phyloP scores from a whole-genome alignment of 2,113 vertebrate genomes.

The Perca flavescens region DNA sequence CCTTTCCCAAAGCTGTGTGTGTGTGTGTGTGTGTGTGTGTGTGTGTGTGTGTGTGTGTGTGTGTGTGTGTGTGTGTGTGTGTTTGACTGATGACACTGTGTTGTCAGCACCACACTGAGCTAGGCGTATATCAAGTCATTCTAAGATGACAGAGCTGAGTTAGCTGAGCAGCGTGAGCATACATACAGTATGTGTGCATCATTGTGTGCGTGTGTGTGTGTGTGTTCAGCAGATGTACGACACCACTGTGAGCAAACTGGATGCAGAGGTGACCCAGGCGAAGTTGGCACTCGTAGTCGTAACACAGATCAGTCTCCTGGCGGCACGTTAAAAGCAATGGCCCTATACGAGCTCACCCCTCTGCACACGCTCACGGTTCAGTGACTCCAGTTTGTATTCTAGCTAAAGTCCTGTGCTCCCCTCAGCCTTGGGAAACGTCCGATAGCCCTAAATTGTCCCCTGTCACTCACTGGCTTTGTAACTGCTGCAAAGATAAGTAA shows the following conservation, averaged over 20 bases:
- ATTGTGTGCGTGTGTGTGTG: background rate
- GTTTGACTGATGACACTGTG: conserved; percentile 16
- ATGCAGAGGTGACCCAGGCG: conserved; percentile 1
- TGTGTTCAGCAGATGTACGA: background rate
- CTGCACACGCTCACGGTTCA: background rate
- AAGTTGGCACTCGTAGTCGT: background rate
- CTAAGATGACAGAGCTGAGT: background rate
- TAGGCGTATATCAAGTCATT: background rate
- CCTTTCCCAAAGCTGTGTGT: conserved; percentile 6
- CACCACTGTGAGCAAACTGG: conserved; percentile 4
- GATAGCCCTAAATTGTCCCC: conserved; percentile 9
- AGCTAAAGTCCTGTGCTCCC: background rate
- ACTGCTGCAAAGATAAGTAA: conserved; percentile 19
- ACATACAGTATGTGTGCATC: background rate
- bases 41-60: background rate
- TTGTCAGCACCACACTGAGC: conserved; percentile 23
- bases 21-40: background rate
- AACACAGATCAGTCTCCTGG: conserved; percentile 18
- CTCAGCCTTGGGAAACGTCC: conserved; percentile 35
- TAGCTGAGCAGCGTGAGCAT: background rate
- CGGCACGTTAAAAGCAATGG: conserved; percentile 8
- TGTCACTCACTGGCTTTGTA: conserved; percentile 39
- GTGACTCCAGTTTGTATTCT: conserved; percentile 33
- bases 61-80: background rate
- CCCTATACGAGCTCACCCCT: background rate